These are phyloP conservation scores for Zygothrica quintamaculata DNA, from an alignment of 2,888 invertebrate genomes.

Conservation along the genomic window DNA sequence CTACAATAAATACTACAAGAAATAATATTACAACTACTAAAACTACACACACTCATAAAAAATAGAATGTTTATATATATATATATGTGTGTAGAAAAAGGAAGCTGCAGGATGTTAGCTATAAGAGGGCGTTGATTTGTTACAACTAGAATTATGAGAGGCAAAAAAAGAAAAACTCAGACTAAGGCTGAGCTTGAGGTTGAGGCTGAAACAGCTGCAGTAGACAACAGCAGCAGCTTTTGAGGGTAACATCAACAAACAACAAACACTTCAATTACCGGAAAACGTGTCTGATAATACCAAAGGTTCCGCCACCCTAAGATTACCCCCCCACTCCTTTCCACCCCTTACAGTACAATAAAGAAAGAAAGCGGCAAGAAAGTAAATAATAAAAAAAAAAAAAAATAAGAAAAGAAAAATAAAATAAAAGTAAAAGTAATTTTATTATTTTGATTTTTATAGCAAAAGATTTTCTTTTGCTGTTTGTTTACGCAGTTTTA, in stretches of 20 bases:
- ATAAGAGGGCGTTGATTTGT: constrained; percentile 80
- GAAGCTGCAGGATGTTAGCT: constrained; percentile 68
- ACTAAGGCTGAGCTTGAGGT: no score
- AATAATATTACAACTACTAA: no score
- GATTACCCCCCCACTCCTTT: constrained; percentile 55
- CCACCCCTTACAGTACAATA: no score
- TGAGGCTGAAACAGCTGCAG: constrained; percentile 65
- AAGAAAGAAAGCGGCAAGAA: constrained; percentile 36
- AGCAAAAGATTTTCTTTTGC: constrained; percentile 17
- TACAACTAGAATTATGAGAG: constrained; percentile 76
- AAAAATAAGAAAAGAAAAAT: no score
- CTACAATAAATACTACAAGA: no score
- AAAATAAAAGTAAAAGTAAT: no score
- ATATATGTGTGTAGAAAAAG: constrained; percentile 35
- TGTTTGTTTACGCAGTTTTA: background rate
- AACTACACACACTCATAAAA: constrained; percentile 59
- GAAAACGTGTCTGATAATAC: constrained; percentile 81
- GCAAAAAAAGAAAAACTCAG: constrained; percentile 46
- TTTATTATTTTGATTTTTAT: constrained; percentile 73
- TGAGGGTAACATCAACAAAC: constrained; percentile 49
- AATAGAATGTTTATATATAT: constrained; percentile 23
- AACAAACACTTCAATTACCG: constrained; percentile 78
- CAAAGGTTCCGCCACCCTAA: no score
- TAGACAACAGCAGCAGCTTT: constrained; percentile 15
- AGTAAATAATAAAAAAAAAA: no score